These are phyloP conservation scores for Himalopsyche phryganea DNA, from an alignment of 1,140 invertebrate genomes.

Conservation along the genomic window DNA sequence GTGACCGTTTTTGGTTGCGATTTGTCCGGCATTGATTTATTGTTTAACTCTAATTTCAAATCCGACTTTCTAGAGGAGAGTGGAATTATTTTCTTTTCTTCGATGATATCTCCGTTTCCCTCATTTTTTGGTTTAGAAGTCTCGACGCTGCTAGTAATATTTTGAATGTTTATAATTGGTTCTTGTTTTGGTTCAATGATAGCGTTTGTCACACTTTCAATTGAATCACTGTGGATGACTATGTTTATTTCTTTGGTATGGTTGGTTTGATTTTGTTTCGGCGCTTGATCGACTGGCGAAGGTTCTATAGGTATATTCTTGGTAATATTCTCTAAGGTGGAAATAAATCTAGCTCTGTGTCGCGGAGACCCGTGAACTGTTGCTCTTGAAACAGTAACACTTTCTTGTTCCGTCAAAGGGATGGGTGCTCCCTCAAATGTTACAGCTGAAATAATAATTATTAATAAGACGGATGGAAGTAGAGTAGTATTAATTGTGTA, in stretches of 20 bases:
- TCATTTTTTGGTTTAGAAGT: constrained; percentile 2
- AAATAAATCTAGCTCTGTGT: constrained; percentile 26
- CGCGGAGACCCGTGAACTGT: constrained; percentile 29
- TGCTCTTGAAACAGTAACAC: constrained; percentile 16
- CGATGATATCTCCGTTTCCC: constrained; percentile 7
- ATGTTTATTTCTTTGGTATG: constrained; percentile 5
- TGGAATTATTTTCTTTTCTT: neutral
- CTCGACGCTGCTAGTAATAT: neutral
- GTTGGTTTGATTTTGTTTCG: constrained; percentile 3
- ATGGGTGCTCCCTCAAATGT: constrained; percentile 29
- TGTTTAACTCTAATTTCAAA: constrained; percentile 31
- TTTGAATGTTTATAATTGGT: neutral
- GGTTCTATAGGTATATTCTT: neutral
- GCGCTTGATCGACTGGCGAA: neutral
- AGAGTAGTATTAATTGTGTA: too few species aligned
- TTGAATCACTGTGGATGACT: neutral
- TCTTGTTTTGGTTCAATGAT: neutral
- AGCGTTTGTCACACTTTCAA: neutral
- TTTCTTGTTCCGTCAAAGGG: constrained; percentile 20
- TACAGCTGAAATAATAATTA: constrained; percentile 20
- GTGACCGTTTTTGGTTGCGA: constrained; percentile 25
- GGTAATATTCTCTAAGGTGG: constrained; percentile 21
- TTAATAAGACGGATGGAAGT: too few species aligned
- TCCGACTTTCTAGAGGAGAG: constrained; percentile 24
- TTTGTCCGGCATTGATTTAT: constrained; percentile 22